Percentiles rank a stretch among this genome's conserved stretches.
Evolutionary conservation across 2,888 invertebrate species (phyloP).

Genomic region (Eupithecia dodoneata): DNA sequence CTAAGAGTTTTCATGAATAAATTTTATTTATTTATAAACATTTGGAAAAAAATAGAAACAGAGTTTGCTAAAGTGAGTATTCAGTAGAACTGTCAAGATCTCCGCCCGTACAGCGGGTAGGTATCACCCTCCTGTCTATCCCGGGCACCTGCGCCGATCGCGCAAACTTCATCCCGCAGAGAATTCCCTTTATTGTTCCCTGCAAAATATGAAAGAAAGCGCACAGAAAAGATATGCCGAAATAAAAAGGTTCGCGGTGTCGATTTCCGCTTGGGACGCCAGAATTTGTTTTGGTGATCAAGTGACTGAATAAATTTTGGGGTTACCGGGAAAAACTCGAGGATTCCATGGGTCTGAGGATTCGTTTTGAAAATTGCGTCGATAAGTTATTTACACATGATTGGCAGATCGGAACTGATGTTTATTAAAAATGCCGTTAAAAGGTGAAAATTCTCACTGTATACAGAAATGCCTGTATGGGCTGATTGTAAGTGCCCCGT

Average conservation of each 20-base stretch:
- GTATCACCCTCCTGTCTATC: conserved; percentile 9
- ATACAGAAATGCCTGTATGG: neutral
- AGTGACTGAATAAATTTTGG: conserved; percentile 27
- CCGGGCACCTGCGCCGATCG: conserved; percentile 5
- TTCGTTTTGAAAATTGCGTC: neutral
- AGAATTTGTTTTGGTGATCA: conserved; percentile 26
- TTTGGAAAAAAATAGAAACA: neutral
- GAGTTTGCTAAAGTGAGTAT: neutral
- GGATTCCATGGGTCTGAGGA: neutral
- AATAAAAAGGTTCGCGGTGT: conserved; percentile 32
- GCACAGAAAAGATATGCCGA: conserved; percentile 14
- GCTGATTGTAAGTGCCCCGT: neutral
- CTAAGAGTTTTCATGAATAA: no score
- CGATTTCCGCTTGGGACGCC: conserved; percentile 29
- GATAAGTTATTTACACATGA: neutral
- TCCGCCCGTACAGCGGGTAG: no score
- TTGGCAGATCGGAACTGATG: conserved; percentile 1
- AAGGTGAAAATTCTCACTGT: neutral
- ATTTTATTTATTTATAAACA: no score
- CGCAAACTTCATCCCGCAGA: conserved; percentile 13
- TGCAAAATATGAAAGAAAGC: conserved; percentile 18
- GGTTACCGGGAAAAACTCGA: neutral
- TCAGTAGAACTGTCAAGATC: conserved; percentile 9
- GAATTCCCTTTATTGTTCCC: conserved; percentile 27
- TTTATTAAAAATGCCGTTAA: neutral